Base-by-base conservation (phyloP, 23 tunicate genomes). In the Ascidia mentula region DNA sequence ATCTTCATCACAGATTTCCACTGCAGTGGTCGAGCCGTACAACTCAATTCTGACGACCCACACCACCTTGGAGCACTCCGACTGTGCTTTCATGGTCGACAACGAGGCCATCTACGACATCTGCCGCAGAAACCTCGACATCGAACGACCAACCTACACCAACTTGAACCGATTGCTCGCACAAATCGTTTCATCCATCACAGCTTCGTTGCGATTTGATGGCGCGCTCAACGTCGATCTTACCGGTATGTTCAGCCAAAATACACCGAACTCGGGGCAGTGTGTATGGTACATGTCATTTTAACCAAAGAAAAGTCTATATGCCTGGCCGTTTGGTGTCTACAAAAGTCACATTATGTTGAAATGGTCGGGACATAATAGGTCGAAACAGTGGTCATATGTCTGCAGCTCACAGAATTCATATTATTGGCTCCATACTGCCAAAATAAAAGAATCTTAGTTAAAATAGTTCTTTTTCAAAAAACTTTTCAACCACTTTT, bases 101-200 rank as follows among this genome's bases (percentile, higher is more conserved):
- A 96, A 96, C 82, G 99, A 96, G 40, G 99, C 99, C 82, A 96
- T 96, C 79, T 96, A 96, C 79, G 99, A 96, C 83, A 96, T 96
- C 69, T 96, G 99, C 83, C 94, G 97, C 59, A 89, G 94, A 72
- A 96, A 96, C 76, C 87, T 96, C 65, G 97, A 93, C 82, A 93
- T 96, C 78, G 97, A 96, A 76, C 94, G 99, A 46, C 99, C 99
- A 46, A 96, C 97, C 65, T 96, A 96, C 88, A 84, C 89, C 81
- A 96, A 96, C 80, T 74, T 96, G 32, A 96, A 96, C 70, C 93
- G 99, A 22, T 38, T 96, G 32, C 81, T 93, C 59, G 93, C 88
- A 17, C 98, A 93, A 77, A 88, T 93, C 77, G 98, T 93, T 0
- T 93, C 98, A 5, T 93, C 98, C 36, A 93, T 93, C 87, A 93